A percentile compares a stretch with the other conserved stretches of the same genome.
Conservation (phyloP, 2,888 invertebrate species). For the Hecatera dysodea region DNA sequence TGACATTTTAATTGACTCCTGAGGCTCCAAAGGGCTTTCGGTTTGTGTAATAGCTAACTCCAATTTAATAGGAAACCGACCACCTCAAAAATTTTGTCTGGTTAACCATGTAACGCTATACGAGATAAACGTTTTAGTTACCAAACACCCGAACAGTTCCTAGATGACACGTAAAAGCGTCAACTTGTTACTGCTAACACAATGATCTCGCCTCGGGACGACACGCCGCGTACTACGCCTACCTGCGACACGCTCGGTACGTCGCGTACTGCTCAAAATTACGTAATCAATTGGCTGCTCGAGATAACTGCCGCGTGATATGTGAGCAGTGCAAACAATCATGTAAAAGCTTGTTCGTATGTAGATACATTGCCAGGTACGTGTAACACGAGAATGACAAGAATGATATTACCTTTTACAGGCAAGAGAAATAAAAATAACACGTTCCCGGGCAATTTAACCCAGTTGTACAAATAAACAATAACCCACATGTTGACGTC, state of each 20-base stretch:
- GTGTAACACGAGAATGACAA: not conserved
- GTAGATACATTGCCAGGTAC: not conserved
- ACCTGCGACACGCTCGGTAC: not conserved
- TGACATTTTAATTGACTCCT: not conserved
- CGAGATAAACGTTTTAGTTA: too few species aligned
- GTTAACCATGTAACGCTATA: too few species aligned
- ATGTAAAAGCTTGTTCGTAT: not conserved
- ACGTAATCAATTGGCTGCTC: conserved; percentile 6
- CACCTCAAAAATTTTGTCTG: too few species aligned
- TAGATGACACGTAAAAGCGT: conserved; percentile 13
- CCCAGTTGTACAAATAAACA: conserved; percentile 1
- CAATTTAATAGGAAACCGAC: too few species aligned
- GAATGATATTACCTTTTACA: not conserved
- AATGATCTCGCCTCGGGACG: not conserved
- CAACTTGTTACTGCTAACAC: conserved; percentile 22
- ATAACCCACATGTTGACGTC: conserved; percentile 21
- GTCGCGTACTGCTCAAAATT: not conserved
- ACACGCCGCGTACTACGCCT: not conserved
- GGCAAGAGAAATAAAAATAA: not conserved
- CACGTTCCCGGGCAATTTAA: not conserved
- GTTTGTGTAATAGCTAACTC: not conserved
- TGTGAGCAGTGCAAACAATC: not conserved
- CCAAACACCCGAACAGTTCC: not conserved
- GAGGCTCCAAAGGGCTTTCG: not conserved
- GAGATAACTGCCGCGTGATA: conserved; percentile 6